Base-by-base conservation (phyloP, 1,140 invertebrate genomes). In the Eumaeus atala region DNA sequence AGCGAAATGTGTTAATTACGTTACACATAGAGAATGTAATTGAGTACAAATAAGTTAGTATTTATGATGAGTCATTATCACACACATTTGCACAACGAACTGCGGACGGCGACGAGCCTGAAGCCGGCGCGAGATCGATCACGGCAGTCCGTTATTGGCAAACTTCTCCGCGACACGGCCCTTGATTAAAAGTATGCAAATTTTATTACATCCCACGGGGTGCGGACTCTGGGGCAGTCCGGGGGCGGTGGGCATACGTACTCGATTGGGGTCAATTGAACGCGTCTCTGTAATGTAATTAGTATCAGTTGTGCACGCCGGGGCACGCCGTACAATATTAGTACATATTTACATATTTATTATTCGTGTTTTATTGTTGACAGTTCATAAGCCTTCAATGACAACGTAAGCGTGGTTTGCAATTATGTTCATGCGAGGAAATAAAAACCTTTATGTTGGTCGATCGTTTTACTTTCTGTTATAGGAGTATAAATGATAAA, bases 121-220 rank as follows among this genome's bases (percentile, higher is more conserved):
- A 80, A 73, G 71, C 66, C 67, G 64, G 72, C 66, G 71, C 67
- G 70, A 74, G 72, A 84, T 85, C 84, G 84, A 78, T 87, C 78
- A 81, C 72, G 72, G 70, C 70, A 70, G 67, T 69, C 69, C 84
- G 76, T 86, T 88, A 88, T 88, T 88, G 87, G 84, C 76, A 87
- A 88, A 88, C 84, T 88, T 88, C 86, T 87, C 86, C 81, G 74
- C 84, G 86, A 88, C 87, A 88, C 74, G 83, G 75, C 71, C 84
- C 84, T 88, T 88, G 87, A 88, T 88, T 88, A 88, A 88, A 88
- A 88, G 84, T 88, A 88, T 88, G 87, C 87, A 87, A 88, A 88
- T 88, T 88, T 88, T 88, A 88, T 88, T 87, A 88, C 78, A 78
- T 83, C 74, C 76, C 72, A 73, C 69, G 63, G 73, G 75, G 77